Conservation (phyloP, 1,140 invertebrate genomes). For the Euschistus heros region DNA sequence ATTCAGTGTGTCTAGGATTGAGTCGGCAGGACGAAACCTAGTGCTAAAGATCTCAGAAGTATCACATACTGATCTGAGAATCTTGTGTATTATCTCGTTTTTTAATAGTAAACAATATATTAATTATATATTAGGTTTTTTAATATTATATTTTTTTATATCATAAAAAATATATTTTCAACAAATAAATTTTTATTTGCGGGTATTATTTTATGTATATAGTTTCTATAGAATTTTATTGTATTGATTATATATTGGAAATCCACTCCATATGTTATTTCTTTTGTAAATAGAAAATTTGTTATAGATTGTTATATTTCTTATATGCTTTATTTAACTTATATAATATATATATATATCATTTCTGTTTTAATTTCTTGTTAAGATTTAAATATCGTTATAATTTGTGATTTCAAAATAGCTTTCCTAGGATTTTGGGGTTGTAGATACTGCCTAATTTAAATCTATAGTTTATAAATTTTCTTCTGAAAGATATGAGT, state of each 20-base stretch:
- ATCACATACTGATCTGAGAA: not conserved
- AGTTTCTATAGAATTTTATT: slow-evolving; percentile 13
- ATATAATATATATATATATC: not conserved
- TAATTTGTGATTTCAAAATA: not conserved
- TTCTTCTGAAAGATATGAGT: not conserved
- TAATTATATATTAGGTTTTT: not conserved
- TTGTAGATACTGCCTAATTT: slow-evolving; percentile 1
- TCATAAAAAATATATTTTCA: not conserved
- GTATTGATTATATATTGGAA: slow-evolving; percentile 1
- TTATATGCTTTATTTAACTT: slow-evolving; percentile 14
- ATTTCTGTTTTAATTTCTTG: not conserved
- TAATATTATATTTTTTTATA: slow-evolving; percentile 1
- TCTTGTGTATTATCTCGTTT: not conserved
- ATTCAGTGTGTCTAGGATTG: not conserved
- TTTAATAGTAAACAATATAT: not conserved
- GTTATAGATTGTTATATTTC: slow-evolving; percentile 9
- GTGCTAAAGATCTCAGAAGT: not conserved
- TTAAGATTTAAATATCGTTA: not conserved
- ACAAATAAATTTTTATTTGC: not conserved
- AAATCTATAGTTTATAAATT: not conserved
- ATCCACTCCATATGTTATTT: no score
- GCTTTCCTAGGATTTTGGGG: slow-evolving; percentile 3
- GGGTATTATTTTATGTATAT: not conserved
- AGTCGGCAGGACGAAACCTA: not conserved
- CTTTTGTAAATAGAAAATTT: no score